Evolutionary conservation across 1,140 invertebrate genomes (phyloP), one percentile per base, ranked within the genome.

Genomic region (Laodelphax striatellus): DNA sequence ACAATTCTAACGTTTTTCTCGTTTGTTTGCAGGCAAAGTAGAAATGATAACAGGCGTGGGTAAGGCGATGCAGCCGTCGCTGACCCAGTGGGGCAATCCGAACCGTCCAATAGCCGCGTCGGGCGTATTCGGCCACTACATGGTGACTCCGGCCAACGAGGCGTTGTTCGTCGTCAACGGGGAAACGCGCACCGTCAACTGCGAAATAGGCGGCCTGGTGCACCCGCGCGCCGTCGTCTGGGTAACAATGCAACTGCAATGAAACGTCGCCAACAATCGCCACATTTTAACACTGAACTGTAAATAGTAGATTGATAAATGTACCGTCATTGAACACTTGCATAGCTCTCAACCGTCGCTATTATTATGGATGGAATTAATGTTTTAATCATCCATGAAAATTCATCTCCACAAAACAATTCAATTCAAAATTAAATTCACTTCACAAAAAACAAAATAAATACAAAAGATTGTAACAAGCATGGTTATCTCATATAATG

Each of bases 21-120:
- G 34, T 19, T 60, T 62, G 54, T 64, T 68, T 66, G 2, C 68
- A 82, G 80, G 80, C 9, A 87, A 88, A 79, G 86, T 90, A 9
- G 86, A 90, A 70, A 84, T 88, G 75, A 85, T 90, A 61, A 86
- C 84, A 3, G 85, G 85, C 24, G 84, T 87, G 5, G 84, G 84
- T 2, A 78, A 79, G 67, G 80, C 84, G 14, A 79, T 82, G 72
- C 72, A 77, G 9, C 69, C 76, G 5, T 72, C 71, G 46, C 66
- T 80, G 61, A 76, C 82, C 55, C 79, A 82, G 67, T 88, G 86
- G 84, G 79, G 78, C 46, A 82, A 82, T 65, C 78, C 82, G 10
- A 82, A 82, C 66, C 76, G 86, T 65, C 80, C 83, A 24, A 85
- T 90, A 60, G 80, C 80, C 59, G 80, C 80, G 57, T 85, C 85